A percentile compares a stretch with the other conserved stretches of the same genome.
These are phyloP conservation scores for Apis cerana DNA, from an alignment of 1,140 invertebrate genomes.

Conservation along the genomic window DNA sequence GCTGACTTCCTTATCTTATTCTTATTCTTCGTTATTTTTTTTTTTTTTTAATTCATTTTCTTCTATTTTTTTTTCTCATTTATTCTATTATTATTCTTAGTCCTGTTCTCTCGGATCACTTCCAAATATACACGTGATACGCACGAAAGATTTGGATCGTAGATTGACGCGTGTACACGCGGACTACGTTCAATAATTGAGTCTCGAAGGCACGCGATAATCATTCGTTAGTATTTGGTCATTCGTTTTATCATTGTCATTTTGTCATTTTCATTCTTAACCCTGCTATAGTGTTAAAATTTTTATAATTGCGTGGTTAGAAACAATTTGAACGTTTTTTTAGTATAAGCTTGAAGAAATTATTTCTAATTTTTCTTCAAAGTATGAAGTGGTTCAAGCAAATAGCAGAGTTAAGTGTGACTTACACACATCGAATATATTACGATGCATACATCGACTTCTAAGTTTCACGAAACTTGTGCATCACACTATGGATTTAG, in stretches of 20 bases:
- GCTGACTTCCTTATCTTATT: conserved; percentile 52
- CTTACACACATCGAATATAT: neutral
- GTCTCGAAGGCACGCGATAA: conserved; percentile 63
- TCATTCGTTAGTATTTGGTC: conserved; percentile 33
- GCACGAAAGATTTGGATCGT: neutral
- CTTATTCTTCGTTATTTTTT: neutral
- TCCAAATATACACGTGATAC: conserved; percentile 13
- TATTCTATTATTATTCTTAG: neutral
- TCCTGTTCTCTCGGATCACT: conserved; percentile 22
- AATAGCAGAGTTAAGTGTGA: neutral
- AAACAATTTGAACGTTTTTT: no score
- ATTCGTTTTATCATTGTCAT: neutral
- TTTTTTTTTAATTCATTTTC: neutral
- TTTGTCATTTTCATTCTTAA: conserved; percentile 14
- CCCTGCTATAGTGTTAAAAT: neutral
- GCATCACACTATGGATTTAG: no score
- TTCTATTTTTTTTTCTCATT: neutral
- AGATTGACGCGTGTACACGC: conserved; percentile 3
- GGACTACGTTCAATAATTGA: conserved; percentile 28
- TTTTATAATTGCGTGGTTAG: neutral
- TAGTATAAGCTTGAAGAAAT: no score
- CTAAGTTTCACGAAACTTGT: no score
- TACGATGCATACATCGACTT: neutral
- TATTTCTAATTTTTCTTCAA: no score
- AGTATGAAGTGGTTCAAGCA: neutral